Evolutionary conservation across 2,797 vertebrate genomes (phyloP).

Genomic region (Synanceia verrucosa): DNA sequence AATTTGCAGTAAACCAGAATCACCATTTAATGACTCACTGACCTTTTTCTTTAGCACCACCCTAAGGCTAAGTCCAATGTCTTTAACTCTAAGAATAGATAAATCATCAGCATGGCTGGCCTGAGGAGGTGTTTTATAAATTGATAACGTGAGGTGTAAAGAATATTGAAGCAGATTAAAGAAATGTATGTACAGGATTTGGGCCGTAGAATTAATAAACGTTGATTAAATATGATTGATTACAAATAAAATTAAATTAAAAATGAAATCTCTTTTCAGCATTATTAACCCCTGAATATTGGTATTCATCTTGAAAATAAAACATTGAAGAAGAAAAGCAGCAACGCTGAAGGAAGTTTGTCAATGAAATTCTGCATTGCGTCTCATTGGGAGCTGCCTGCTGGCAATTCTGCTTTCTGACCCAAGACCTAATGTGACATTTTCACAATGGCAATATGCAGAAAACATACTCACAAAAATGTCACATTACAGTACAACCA

Average conservation of each 20-base stretch:
- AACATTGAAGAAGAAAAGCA: not conserved
- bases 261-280: not conserved
- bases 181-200: not conserved
- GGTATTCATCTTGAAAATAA: not conserved
- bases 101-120: not conserved
- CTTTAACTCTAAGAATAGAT: not conserved
- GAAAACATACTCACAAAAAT: slow-evolving; percentile 1
- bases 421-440: slow-evolving; percentile 56
- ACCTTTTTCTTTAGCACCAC: not conserved
- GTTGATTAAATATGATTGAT: too few species aligned
- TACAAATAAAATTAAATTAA: not conserved
- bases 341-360: not conserved
- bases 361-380: slow-evolving; percentile 24
- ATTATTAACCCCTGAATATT: not conserved
- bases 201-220: too few species aligned
- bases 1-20: not conserved
- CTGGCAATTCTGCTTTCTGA: slow-evolving; percentile 29
- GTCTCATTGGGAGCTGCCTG: not conserved
- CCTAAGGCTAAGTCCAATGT: not conserved
- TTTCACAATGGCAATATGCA: slow-evolving; percentile 24
- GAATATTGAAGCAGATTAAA: not conserved
- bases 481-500: slow-evolving; percentile 9
- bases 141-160: not conserved
- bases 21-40: not conserved
- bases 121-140: not conserved